A percentile compares a stretch with the other conserved stretches of the same genome.
Evolutionary conservation across 2,797 vertebrate genomes (phyloP).

Genomic region (Urocyon cinereoargenteus): DNA sequence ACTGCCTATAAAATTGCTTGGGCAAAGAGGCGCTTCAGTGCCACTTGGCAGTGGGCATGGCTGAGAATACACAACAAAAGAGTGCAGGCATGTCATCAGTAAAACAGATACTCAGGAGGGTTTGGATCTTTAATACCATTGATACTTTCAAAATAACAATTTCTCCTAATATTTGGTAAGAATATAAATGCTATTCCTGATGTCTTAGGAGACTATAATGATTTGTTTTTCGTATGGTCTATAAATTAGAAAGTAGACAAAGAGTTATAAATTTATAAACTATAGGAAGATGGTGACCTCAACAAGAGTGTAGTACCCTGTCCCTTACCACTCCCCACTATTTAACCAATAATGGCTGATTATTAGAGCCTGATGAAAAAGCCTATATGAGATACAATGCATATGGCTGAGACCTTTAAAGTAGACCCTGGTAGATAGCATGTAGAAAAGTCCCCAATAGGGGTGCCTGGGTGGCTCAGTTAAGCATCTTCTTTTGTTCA

Average conservation of each 20-base stretch:
- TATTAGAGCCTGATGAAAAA: not conserved
- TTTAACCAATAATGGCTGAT: not conserved
- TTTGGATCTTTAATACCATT: not conserved
- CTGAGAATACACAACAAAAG: not conserved
- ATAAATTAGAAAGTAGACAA: not conserved
- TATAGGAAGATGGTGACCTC: not conserved
- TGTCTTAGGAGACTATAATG: not conserved
- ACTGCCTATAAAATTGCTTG: not conserved
- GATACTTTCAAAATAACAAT: conserved; percentile 60
- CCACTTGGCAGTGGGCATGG: not conserved
- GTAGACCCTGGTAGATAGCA: not conserved
- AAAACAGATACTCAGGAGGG: not conserved
- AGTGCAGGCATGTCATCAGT: not conserved
- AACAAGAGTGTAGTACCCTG: not conserved
- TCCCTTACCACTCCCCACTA: not conserved
- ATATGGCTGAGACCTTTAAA: not conserved
- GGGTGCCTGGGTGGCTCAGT: too few relatives aligned
- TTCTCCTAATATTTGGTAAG: conserved; percentile 22
- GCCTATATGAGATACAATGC: not conserved
- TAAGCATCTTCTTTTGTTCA: too few relatives aligned
- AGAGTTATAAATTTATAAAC: not conserved
- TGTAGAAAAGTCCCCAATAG: not conserved
- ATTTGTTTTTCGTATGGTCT: not conserved
- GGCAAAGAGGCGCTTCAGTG: not conserved
- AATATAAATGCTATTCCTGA: not conserved